These are phyloP conservation scores for Popillia japonica DNA, from an alignment of 1,140 invertebrate species.

Conservation along the genomic window DNA sequence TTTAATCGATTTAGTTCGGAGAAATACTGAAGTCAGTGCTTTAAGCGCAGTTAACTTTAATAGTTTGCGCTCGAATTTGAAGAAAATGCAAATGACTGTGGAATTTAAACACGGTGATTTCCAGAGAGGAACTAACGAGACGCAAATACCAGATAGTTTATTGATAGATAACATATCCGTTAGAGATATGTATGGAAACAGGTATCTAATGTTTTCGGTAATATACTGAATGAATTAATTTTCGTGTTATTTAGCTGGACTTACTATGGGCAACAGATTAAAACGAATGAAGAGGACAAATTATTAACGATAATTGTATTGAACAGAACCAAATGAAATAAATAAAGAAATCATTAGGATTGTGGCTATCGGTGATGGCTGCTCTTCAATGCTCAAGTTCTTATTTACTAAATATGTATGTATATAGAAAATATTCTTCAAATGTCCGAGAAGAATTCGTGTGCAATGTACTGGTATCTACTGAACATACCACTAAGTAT, in stretches of 20 bases:
- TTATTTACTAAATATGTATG: too few species aligned
- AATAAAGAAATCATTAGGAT: too few species aligned
- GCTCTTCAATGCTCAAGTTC: too few species aligned
- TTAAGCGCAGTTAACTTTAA: slow-evolving; percentile 50
- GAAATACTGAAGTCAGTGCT: slow-evolving; percentile 50
- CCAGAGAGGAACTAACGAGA: slow-evolving; percentile 46
- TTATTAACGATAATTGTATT: neutral
- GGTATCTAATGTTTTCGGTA: too few species aligned
- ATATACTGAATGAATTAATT: neutral
- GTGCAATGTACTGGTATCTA: too few species aligned
- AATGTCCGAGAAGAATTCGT: too few species aligned
- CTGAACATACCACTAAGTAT: too few species aligned
- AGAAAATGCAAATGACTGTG: slow-evolving; percentile 48
- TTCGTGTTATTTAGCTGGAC: neutral
- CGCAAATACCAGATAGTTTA: slow-evolving; percentile 38
- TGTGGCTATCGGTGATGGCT: too few species aligned
- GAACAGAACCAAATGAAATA: slow-evolving; percentile 9
- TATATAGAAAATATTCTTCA: too few species aligned
- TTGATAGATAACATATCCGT: slow-evolving; percentile 52
- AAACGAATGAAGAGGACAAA: neutral
- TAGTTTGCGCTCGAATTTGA: slow-evolving; percentile 45
- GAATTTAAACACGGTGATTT: slow-evolving; percentile 39
- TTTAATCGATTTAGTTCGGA: slow-evolving; percentile 52
- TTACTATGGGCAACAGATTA: slow-evolving; percentile 30
- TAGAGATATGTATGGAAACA: slow-evolving; percentile 56